Conservation (phyloP, 2,113 vertebrate genomes). For the Callipepla californica region DNA sequence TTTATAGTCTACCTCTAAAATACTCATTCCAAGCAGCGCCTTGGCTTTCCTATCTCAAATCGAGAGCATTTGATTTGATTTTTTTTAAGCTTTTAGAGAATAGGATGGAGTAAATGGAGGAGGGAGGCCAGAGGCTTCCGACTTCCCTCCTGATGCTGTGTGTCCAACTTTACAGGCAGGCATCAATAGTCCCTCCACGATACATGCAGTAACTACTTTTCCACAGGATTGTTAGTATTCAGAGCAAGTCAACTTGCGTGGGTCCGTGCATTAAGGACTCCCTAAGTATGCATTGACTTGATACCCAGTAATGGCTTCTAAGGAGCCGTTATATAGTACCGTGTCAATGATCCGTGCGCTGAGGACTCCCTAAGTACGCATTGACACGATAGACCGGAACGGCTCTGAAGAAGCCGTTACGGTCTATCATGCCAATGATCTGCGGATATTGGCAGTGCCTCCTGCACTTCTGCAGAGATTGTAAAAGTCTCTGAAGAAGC, state of each 20-base stretch:
- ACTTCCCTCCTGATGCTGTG: not conserved
- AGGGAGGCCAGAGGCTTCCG: not conserved
- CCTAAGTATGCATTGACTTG: conserved; percentile 86
- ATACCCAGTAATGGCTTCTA: conserved; percentile 85
- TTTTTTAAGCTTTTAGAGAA: conserved; percentile 31
- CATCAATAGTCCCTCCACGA: conserved; percentile 8
- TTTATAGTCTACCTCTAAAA: not conserved
- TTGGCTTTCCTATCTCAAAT: conserved; percentile 21
- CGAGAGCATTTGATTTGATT: not conserved
- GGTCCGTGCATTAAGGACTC: conserved; percentile 82
- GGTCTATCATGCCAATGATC: conserved; percentile 85
- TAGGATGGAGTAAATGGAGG: not conserved
- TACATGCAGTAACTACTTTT: conserved; percentile 77
- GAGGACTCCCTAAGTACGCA: conserved; percentile 85
- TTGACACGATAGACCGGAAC: conserved; percentile 83
- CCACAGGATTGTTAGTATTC: conserved; percentile 82
- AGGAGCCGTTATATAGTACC: conserved; percentile 85
- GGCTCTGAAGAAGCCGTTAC: conserved; percentile 83
- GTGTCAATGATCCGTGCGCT: conserved; percentile 85
- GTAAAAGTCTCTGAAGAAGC: conserved; percentile 76
- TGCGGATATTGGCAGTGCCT: conserved; percentile 83
- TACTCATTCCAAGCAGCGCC: not conserved
- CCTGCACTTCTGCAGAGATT: conserved; percentile 74
- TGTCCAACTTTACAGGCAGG: not conserved
- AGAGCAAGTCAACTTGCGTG: conserved; percentile 78